phyloP scores from a whole-genome alignment of 2,797 vertebrate genomes.

The Anas bahamensis region DNA sequence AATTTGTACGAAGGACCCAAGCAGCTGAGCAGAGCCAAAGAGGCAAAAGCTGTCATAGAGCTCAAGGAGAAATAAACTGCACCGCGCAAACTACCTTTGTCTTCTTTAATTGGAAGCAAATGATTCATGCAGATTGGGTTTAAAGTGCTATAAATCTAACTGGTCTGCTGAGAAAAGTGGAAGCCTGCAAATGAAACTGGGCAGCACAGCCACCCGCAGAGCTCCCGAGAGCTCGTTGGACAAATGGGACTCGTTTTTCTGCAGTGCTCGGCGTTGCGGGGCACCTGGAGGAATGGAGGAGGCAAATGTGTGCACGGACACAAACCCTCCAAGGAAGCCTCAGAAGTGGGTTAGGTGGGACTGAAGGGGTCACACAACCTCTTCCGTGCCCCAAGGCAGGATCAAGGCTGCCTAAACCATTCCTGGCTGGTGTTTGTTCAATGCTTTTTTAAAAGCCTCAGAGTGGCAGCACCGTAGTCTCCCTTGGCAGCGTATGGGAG shows the following conservation, averaged over 20 bases:
- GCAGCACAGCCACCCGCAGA: not conserved
- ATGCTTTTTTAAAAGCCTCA: accelerated
- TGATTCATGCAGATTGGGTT: not conserved
- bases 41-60: not conserved
- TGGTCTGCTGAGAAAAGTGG: not conserved
- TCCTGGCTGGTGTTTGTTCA: not conserved
- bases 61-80: not conserved
- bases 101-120: slow-evolving; percentile 12
- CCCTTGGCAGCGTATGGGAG: not conserved
- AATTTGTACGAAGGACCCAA: not conserved
- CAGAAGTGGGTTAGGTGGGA: not conserved
- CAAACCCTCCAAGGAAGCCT: not conserved
- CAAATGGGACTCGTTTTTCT: not conserved
- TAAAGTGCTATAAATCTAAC: not conserved
- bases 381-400: not conserved
- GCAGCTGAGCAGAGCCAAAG: not conserved
- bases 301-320: accelerated
- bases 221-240: not conserved
- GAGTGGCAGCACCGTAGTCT: not conserved
- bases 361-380: accelerated
- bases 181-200: not conserved
- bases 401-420: not conserved
- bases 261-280: not conserved
- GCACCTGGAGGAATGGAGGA: not conserved
- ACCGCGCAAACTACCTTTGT: not conserved